Percentiles rank a stretch among this genome's conserved stretches.
Evolutionary conservation across 2,113 vertebrate genomes (phyloP).

Genomic region (Pleuronectes platessa): DNA sequence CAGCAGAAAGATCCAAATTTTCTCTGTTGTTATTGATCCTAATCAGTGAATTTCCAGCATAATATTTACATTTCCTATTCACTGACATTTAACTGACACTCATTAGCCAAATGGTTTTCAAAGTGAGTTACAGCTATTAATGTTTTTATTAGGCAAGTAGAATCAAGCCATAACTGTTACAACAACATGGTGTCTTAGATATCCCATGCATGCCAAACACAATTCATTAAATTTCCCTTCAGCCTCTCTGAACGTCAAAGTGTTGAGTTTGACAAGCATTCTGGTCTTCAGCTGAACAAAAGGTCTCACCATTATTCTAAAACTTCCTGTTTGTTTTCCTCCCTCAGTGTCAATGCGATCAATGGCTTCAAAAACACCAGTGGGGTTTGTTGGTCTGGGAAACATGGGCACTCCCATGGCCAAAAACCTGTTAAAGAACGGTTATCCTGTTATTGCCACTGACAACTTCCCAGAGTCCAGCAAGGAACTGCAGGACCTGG

Average conservation of each 20-base stretch:
- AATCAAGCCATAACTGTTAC: no score
- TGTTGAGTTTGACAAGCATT: no score
- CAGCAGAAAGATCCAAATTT: constrained; percentile 20
- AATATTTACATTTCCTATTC: constrained; percentile 1
- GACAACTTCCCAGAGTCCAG: constrained; percentile 96
- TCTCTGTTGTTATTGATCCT: constrained; percentile 13
- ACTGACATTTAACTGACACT: not conserved
- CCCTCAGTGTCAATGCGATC: constrained; percentile 88
- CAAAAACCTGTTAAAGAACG: constrained; percentile 94
- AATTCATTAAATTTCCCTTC: no score
- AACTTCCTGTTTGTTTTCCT: constrained; percentile 34
- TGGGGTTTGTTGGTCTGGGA: constrained; percentile 96
- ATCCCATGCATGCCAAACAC: no score
- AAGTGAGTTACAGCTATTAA: no score
- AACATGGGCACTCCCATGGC: constrained; percentile 99
- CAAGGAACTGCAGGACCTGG: constrained; percentile 92
- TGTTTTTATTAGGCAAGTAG: not conserved
- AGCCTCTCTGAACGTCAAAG: no score
- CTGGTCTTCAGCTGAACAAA: no score
- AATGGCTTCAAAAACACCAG: constrained; percentile 97
- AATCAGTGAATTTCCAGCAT: constrained; percentile 10
- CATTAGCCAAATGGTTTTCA: not conserved
- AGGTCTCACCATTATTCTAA: not conserved
- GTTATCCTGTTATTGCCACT: constrained; percentile 93
- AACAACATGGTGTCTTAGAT: no score